Evolutionary conservation across 2,888 invertebrate genomes (phyloP).

Genomic region (Theodoxus fluviatilis): DNA sequence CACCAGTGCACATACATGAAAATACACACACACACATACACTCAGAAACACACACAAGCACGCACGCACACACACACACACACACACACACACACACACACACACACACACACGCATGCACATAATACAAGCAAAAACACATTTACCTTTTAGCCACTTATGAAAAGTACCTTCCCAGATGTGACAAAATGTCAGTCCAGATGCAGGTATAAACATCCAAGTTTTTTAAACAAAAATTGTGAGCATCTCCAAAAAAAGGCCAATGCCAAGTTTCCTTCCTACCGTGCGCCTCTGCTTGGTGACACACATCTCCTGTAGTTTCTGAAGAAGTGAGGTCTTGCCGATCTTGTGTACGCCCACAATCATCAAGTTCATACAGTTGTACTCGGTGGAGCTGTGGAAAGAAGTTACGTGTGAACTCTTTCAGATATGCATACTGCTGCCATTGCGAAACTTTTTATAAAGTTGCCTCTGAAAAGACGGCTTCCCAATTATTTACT

Average conservation of each 20-base stretch:
- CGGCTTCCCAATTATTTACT: too few relatives aligned
- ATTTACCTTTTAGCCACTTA: background rate
- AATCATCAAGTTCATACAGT: slow-evolving; percentile 88
- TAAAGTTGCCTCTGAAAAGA: too few relatives aligned
- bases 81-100: too few relatives aligned
- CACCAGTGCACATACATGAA: too few relatives aligned
- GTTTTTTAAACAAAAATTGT: background rate
- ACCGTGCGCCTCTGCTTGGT: too few relatives aligned
- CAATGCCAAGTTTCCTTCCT: background rate
- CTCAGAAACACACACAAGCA: too few relatives aligned
- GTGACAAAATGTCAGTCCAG: background rate
- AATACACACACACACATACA: too few relatives aligned
- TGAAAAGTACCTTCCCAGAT: background rate
- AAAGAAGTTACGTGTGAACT: background rate
- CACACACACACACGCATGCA: too few relatives aligned
- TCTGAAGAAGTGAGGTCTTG: slow-evolving; percentile 90
- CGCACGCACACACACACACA: too few relatives aligned
- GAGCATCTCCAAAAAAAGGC: background rate
- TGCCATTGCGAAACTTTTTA: too few relatives aligned
- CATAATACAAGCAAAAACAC: background rate
- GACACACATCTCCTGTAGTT: slow-evolving; percentile 85
- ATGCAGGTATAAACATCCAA: background rate
- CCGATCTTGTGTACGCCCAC: slow-evolving; percentile 86
- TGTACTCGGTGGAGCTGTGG: slow-evolving; percentile 82
- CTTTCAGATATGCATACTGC: background rate